Evolutionary conservation across 2,797 vertebrate genomes (phyloP), one percentile per base, ranked within the genome.

Genomic region (Alosa sapidissima): DNA sequence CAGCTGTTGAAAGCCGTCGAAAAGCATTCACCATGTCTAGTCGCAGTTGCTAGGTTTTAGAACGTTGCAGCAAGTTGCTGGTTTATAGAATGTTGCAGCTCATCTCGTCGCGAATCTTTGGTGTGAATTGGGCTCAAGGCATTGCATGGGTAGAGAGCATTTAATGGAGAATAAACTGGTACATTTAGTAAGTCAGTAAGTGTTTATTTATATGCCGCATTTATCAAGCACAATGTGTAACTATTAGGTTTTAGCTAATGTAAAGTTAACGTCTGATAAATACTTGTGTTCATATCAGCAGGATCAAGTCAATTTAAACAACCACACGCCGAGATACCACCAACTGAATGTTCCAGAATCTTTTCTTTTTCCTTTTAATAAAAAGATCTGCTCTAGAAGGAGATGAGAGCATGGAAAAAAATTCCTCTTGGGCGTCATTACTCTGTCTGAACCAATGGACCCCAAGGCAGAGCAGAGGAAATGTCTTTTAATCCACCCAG

Each of bases 321-420:
- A 45, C 36, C 68, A 1, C 68, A 45, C 16, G 36, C 13, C 1
- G 68, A 45, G 11, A 45, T 24, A 14, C 33, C 36, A 13, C 16
- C 68, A 75, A 75, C 68, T 75, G 14, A 75, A 16, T 45, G 33
- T 72, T 68, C 62, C 62, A 33, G 2, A 68, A 68, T 68, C 11
- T 75, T 41, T 75, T 41, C 16, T 75, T 36, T 75, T 16, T 75
- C 11, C 9, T 13, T 2, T 9, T 10, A 7, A 5, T 58, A 21
- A 21, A 58, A 58, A 58, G 16, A 58, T 21, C 10, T 75, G 68
- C 45, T 41, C 68, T 75, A 41, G 2, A 75, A 75, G 36, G 68
- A 75, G 33, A 75, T 75, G 68, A 75, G 65, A 16, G 68, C 36
- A 75, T 75, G 68, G 68, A 75, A 75, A 75, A 75, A 72, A 36